Conservation (phyloP, 2,888 invertebrate species). For the Lycia hirtaria region DNA sequence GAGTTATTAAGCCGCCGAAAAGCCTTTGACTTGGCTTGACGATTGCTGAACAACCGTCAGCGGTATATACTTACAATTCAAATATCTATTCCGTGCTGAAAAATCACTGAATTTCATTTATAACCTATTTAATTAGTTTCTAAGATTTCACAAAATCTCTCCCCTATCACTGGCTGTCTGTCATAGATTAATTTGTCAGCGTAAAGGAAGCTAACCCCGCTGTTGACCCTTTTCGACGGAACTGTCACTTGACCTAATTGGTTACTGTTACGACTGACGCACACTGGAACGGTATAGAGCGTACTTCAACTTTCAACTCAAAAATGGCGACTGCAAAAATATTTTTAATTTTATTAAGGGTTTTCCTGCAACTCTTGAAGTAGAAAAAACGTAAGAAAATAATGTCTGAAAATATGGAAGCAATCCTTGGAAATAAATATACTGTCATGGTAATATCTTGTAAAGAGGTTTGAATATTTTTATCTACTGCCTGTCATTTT, state of each 20-base stretch:
- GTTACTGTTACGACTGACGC: slow-evolving; percentile 46
- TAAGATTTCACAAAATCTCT: slow-evolving; percentile 16
- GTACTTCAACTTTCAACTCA: neutral
- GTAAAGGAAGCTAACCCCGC: slow-evolving; percentile 37
- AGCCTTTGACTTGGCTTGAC: too few relatives aligned
- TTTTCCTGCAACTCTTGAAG: too few relatives aligned
- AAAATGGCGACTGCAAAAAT: too few relatives aligned
- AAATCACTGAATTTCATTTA: neutral
- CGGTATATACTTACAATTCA: neutral
- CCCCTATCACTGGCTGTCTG: slow-evolving; percentile 18
- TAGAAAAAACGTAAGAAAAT: too few relatives aligned
- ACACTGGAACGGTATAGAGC: slow-evolving; percentile 10
- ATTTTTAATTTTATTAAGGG: too few relatives aligned
- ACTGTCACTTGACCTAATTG: slow-evolving; percentile 58
- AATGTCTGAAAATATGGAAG: too few relatives aligned
- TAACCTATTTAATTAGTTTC: neutral
- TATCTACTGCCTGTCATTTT: too few relatives aligned
- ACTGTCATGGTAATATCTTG: too few relatives aligned
- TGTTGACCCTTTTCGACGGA: slow-evolving; percentile 44
- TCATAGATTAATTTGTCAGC: slow-evolving; percentile 32
- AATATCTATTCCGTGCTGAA: neutral
- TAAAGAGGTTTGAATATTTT: too few relatives aligned
- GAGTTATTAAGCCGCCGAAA: too few relatives aligned
- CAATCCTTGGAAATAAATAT: too few relatives aligned
- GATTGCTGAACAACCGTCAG: too few relatives aligned